A percentile compares a stretch with the other conserved stretches of the same genome.
phyloP scores from a whole-genome alignment of 2,113 vertebrate species.

The Toxostoma redivivum region DNA sequence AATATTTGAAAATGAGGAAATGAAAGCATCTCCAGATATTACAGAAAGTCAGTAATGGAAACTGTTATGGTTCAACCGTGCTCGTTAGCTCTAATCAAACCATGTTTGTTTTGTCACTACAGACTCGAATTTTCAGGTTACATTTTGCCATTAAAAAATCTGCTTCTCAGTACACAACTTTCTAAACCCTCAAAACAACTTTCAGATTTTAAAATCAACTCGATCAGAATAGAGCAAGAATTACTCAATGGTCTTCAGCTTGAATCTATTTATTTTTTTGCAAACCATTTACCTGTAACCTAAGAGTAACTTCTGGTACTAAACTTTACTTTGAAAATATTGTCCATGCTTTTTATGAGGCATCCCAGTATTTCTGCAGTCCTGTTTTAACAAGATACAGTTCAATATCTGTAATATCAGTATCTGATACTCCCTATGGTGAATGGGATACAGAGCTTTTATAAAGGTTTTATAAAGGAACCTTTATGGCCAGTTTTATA shows the following conservation, averaged over 20 bases:
- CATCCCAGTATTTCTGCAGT: not conserved
- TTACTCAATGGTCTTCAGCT: not conserved
- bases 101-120: not conserved
- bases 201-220: not conserved
- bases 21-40: not conserved
- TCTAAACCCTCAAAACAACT: not conserved
- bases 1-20: slow-evolving; percentile 1
- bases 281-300: not conserved
- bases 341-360: not conserved
- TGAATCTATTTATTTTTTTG: not conserved
- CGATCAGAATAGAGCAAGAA: not conserved
- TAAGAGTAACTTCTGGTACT: not conserved
- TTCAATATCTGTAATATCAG: not conserved
- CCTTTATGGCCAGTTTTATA: not conserved
- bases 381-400: not conserved
- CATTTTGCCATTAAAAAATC: not conserved
- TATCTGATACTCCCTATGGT: not conserved
- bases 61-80: not conserved
- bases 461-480: not conserved
- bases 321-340: not conserved
- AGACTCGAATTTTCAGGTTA: not conserved
- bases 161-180: not conserved
- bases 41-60: slow-evolving; percentile 5
- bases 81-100: not conserved
- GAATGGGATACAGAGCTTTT: not conserved